Evolutionary conservation across 2,888 invertebrate genomes (phyloP), one percentile per base, ranked within the genome.

Genomic region (Drosophila picticornis): DNA sequence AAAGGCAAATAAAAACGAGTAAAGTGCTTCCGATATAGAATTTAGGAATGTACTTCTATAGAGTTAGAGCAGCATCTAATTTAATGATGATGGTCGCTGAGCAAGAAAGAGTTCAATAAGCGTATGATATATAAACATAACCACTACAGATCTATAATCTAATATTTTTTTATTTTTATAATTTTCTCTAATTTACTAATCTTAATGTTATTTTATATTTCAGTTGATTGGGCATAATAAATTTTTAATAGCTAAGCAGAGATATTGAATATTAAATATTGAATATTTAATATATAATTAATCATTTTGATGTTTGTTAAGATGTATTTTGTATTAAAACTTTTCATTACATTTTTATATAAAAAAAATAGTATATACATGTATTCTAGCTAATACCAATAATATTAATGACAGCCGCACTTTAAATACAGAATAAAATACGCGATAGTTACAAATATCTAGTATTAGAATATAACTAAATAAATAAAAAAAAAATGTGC

Each of bases 1-100:
- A 75, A 90, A 74, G 85, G 85, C 85, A 85, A 85, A 90, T 88
- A 85, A 88, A 85, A 90, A 70, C 69, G 90, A 90, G 83, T 81
- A 83, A 90, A 88, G 85, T 90, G 85, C 85, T 85, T 85, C 85
- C 85, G 85, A 88, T 59, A 70, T 85, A 85, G 90, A 72, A 76
- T 83, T 71, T 85, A 85, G 88, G 83, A 73, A 76, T 64, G 65
- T 72, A 72, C 68, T 72, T 77, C 71, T 66, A 72, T 60, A 72
- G 65, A 61, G 56, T 63, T 86, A 78, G 64, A 81, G 68, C 58
- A 52, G 63, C 52, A 32, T 57, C 57, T 34, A 59, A 50, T 62
- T 40, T 46, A 46, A 46, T 16, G 22, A 46, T 46, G 64, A 58
- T 61, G 53, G 65, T 61, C 60, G 55, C 67, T 63, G 55, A 56